Conservation (phyloP, 1,140 invertebrate species). For the Drosophila kikkawai region DNA sequence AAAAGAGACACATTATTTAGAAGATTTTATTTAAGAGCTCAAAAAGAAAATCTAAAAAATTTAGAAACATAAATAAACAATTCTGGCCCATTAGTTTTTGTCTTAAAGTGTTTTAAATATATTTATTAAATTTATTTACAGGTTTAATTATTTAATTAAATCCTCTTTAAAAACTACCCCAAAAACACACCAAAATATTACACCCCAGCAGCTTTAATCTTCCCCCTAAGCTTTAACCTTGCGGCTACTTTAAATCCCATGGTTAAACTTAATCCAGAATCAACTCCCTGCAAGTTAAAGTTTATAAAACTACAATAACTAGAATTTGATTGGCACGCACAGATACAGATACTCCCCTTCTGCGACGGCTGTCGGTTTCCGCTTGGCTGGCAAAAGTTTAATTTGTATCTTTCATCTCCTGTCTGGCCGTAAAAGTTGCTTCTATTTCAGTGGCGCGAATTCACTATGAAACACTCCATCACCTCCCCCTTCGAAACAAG, state of each 20-base stretch:
- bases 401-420: slow-evolving; percentile 38
- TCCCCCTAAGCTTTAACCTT: neutral
- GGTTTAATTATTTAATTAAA: neutral
- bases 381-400: slow-evolving; percentile 39
- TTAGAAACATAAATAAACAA: neutral
- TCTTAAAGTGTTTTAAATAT: no score
- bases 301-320: slow-evolving; percentile 17
- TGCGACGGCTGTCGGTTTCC: neutral
- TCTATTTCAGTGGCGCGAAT: slow-evolving; percentile 3
- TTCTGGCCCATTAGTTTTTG: neutral
- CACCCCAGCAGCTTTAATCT: neutral
- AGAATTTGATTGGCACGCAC: slow-evolving; percentile 24
- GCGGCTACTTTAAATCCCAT: neutral
- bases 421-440: slow-evolving; percentile 32
- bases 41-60: neutral
- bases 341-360: neutral
- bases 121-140: no score
- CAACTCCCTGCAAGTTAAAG: neutral
- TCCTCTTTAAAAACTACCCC: neutral
- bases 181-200: neutral
- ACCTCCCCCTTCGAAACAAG: neutral
- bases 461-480: neutral
- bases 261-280: neutral
- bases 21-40: neutral
- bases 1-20: neutral